Base-by-base conservation (phyloP, 2,888 invertebrate species). In the Drosophila tripunctata region DNA sequence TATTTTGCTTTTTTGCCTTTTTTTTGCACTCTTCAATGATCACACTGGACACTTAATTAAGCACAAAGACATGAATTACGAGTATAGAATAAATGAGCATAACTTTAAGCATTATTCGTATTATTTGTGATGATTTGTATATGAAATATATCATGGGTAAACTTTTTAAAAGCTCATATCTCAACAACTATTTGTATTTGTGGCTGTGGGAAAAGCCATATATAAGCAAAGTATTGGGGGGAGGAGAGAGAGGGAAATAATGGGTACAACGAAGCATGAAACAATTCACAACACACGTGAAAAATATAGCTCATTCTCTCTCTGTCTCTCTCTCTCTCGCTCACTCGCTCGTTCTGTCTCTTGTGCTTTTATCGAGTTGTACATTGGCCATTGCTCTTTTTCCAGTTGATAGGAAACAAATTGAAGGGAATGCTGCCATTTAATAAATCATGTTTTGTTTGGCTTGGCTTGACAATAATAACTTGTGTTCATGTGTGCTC, bases 351-450 rank as follows among this genome's bases (percentile, higher is more conserved):
- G 10, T 48, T 2, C 40, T 3, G 3, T 3, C 6, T 6, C 12
- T 17, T 15, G 10, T 5, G 2, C 27, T 14, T 15, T 4, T 33
- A 35, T 45, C 44, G 61, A 33, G 51, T 47, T 44, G 51, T 21
- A 33, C 35, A 61, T 77, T 70, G 78, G 62, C 78, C 64, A 60
- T 76, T 76, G 76, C 66, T 74, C 75, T 84, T 81, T 87, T 84
- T 82, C 81, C 87, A 87, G 81, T 84, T 77, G 82, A 87, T 87
- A 85, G 86, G 83, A 87, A 83, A 83, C 83, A 87, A 83, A 83
- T 83, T 83, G 87, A 87, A 87, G 83, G 79, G 83, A 83, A 83
- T 83, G 68, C 77, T 78, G 80, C 79, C 86, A 79, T 87, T 87
- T 87, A 83, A 83, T 83, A 83, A 83, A 83, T 83, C 83, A 83